Conservation (phyloP, 92 coral and sea anemone species). For the Epizoanthus scotinus region DNA sequence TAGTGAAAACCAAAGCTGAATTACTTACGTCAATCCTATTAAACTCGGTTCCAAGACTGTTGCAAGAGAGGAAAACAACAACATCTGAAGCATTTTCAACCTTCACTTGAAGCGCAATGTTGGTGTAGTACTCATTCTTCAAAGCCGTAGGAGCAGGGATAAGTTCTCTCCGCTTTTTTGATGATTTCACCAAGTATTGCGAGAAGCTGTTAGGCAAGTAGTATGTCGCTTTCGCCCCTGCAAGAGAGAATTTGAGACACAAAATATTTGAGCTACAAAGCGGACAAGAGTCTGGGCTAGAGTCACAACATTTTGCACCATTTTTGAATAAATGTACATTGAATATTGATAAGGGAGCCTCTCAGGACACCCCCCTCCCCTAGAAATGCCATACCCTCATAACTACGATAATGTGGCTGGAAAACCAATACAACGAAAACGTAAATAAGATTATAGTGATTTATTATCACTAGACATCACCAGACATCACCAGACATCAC, state of each 20-base stretch:
- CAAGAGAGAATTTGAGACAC: not conserved
- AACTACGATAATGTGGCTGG: no score
- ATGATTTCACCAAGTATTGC: constrained; percentile 69
- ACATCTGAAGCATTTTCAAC: constrained; percentile 70
- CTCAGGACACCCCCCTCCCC: no score
- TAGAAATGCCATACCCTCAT: no score
- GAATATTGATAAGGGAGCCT: no score
- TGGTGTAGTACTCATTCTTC: constrained; percentile 74
- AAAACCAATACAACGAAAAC: not conserved
- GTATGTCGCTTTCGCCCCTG: constrained; percentile 79
- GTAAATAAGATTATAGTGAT: not conserved
- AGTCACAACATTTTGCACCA: not conserved
- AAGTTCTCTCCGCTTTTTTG: constrained; percentile 72
- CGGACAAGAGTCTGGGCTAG: not conserved
- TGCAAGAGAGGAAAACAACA: constrained; percentile 84
- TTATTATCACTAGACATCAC: not conserved
- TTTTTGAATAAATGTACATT: no score
- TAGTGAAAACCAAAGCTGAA: not conserved
- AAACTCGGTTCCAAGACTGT: constrained; percentile 86
- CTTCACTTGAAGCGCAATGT: constrained; percentile 87
- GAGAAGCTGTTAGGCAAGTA: constrained; percentile 84
- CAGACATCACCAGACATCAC: no score
- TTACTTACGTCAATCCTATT: constrained; percentile 86
- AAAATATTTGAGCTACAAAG: not conserved
- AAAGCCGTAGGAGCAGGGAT: constrained; percentile 76